Base-by-base conservation (phyloP, 2,888 invertebrate species). In the Pantelozetes paolii region DNA sequence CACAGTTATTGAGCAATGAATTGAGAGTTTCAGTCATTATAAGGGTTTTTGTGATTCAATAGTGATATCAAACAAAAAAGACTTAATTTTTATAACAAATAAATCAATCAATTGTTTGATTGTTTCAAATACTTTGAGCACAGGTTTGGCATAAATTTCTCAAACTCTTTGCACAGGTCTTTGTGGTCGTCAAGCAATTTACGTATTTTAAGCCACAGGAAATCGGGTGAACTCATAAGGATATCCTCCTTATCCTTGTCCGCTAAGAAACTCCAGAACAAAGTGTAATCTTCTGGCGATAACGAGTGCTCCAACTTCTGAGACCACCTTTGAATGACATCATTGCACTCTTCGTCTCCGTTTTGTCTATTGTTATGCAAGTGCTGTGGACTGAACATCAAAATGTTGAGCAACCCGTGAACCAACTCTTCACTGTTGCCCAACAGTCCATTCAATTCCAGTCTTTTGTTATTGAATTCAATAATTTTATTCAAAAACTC, bases 161-260 rank as follows among this genome's bases (percentile, higher is more conserved):
- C 23, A 28, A 59, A 59, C 18, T 59, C 59, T 28, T 59, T 28
- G 13, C 30, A 28, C 59, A 59, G 30, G 30, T 59, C 59, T 59
- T 59, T 59, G 3, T 59, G 30, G 8, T 18, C 2, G 13, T 2
- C 18, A 1, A 59, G 11, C 11, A 59, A 13, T 28, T 28, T 26
- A 5, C 28, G 26, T 8, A 59, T 28, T 59, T 1, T 28, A 18
- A 59, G 59, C 59, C 59, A 59, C 20, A 59, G 30, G 28, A 5
- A 59, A 26, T 59, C 59, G 1, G 59, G 59, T 3, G 59, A 59
- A 2, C 28, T 28, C 15, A 28, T 59, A 26, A 59, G 23, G 2
- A 59, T 59, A 2, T 28, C 28, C 6, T 59, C 2, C 15, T 59
- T 30, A 30, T 30, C 18, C 23, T 59, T 59, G 28, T 28, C 28